Evolutionary conservation across 2,888 invertebrate genomes (phyloP).

Genomic region (Ophonus ardosiacus): DNA sequence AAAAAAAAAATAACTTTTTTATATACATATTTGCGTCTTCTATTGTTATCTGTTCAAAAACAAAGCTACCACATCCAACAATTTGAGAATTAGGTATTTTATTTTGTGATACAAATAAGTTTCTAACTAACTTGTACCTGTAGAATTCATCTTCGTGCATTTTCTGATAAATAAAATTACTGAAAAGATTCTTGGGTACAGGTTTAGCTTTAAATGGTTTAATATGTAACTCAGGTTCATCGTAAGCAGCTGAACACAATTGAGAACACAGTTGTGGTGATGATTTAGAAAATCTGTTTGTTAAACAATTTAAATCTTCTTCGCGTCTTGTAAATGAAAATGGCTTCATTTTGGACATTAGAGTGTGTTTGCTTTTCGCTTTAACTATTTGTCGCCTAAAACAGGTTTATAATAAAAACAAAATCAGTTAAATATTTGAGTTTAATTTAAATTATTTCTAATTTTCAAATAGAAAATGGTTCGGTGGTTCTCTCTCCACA

Average conservation of each 20-base stretch:
- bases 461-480: no score
- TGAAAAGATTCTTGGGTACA: constrained; percentile 84
- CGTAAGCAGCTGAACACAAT: constrained; percentile 63
- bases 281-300: constrained; percentile 73
- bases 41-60: no score
- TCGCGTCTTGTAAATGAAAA: constrained; percentile 82
- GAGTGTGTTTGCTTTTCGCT: constrained; percentile 80
- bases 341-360: constrained; percentile 82
- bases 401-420: not conserved
- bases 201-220: constrained; percentile 83
- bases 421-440: not conserved
- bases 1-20: not conserved
- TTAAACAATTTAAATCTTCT: constrained; percentile 76
- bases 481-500: no score
- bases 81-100: not conserved
- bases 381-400: constrained; percentile 79
- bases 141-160: constrained; percentile 86
- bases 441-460: no score
- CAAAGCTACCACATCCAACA: no score
- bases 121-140: constrained; percentile 75
- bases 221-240: constrained; percentile 74
- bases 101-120: not conserved
- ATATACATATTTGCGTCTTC: no score
- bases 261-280: constrained; percentile 72
- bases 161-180: constrained; percentile 84